phyloP scores from a whole-genome alignment of 2,113 vertebrate genomes.

The Paracanthobrama guichenoti region DNA sequence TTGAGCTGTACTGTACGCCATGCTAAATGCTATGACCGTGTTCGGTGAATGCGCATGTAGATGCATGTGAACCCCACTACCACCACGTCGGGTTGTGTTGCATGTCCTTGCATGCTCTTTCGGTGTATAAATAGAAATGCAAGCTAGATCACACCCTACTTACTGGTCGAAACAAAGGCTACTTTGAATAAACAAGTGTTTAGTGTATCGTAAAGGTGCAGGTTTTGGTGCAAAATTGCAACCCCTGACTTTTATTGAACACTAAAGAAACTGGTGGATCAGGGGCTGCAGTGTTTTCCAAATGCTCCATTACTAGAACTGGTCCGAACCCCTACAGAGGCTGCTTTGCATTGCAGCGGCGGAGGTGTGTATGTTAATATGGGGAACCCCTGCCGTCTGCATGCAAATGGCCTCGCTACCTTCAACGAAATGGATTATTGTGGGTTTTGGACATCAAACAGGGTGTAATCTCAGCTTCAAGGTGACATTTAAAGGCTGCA shows the following conservation, averaged over 20 bases:
- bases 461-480: slow-evolving; percentile 98
- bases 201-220: too few relatives aligned
- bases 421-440: slow-evolving; percentile 71
- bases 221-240: not conserved
- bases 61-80: slow-evolving; percentile 64
- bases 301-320: slow-evolving; percentile 67
- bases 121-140: slow-evolving; percentile 74
- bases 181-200: not conserved
- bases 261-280: slow-evolving; percentile 59
- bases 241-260: slow-evolving; percentile 52
- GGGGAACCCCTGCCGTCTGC: slow-evolving; percentile 64
- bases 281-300: slow-evolving; percentile 58
- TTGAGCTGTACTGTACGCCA: slow-evolving; percentile 81
- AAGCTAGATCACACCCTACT: slow-evolving; percentile 83
- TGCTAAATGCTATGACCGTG: not conserved
- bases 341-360: slow-evolving; percentile 66
- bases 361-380: slow-evolving; percentile 66
- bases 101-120: slow-evolving; percentile 77
- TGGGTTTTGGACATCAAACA: slow-evolving; percentile 73
- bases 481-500: slow-evolving; percentile 86
- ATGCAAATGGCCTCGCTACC: slow-evolving; percentile 66
- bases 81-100: slow-evolving; percentile 66
- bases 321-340: slow-evolving; percentile 68
- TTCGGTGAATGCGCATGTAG: slow-evolving; percentile 58
- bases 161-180: slow-evolving; percentile 45